Base-by-base conservation (phyloP, 1,140 invertebrate species). In the Heterodera schachtii region DNA sequence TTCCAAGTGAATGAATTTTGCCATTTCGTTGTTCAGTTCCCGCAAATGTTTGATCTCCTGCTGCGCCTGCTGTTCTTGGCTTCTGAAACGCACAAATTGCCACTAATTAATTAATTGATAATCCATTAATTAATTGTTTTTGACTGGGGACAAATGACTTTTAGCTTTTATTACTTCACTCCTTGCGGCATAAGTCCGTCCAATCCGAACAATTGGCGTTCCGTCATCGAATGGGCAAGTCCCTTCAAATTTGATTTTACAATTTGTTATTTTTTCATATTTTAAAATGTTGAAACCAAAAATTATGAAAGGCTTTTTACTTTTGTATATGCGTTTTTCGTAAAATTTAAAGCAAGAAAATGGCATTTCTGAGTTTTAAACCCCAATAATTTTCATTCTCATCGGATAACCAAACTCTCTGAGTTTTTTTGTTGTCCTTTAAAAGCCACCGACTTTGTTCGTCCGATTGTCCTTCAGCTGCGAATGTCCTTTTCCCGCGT, bases 171-270 rank as follows among this genome's bases (percentile, higher is more conserved):
- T 47, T 69, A 78, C 77, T 43, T 44, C 21, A 66, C n/a, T 47
- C 64, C 64, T n/a, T 78, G 60, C 13, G 77, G 77, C 57, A 78
- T 78, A 41, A 97, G 91, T n/a, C 95, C 95, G 88, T 97, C 95
- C 86, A 97, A 95, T 79, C 95, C 95, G 80, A 97, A 92, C 1
- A 93, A 92, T 92, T 97, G 95, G 80, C 95, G 93, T 90, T 97
- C 95, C 91, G 95, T 93, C 84, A 96, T 89, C 13, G 94, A 95
- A 91, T 96, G 97, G 3, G 95, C 95, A 90, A 96, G 92, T 86
- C 95, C 95, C 95, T 96, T 85, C 71, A 91, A 92, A 41, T 13
- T 85, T 70, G 52, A 7, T 3, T 46, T 73, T 4, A 19, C 47
- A 19, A 19, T 73, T 4, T 4, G 13, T 64, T 64, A 64, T 64